Percentiles rank a stretch among this genome's conserved stretches.
phyloP scores from a whole-genome alignment of 1,140 invertebrate genomes.

The Apis dorsata region DNA sequence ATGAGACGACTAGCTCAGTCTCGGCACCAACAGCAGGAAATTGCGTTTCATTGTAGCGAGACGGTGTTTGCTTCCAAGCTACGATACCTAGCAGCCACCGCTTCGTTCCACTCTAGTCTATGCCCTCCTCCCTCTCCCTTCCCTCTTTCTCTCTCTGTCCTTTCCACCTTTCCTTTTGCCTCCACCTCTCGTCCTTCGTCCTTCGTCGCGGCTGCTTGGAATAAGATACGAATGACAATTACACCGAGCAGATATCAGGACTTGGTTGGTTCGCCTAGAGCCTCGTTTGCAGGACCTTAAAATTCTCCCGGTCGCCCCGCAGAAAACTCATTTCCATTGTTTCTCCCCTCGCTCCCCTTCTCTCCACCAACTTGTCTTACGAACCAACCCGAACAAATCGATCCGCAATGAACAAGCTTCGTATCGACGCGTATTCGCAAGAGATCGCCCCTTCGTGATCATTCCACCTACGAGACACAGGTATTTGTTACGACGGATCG shows the following conservation, averaged over 20 bases:
- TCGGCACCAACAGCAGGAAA: conserved; percentile 70
- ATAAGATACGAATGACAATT: conserved; percentile 71
- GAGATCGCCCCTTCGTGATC: not conserved
- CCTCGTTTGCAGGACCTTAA: conserved; percentile 57
- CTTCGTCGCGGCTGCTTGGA: conserved; percentile 53
- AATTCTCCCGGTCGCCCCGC: conserved; percentile 47
- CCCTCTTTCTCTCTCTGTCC: not conserved
- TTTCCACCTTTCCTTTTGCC: not conserved
- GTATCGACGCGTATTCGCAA: not conserved
- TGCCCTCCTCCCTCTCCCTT: not conserved
- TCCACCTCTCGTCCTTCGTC: conserved; percentile 32
- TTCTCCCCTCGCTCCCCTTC: not conserved
- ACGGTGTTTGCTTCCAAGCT: conserved; percentile 72
- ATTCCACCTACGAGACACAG: not conserved
- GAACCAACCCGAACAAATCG: conserved; percentile 26
- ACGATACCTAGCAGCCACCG: conserved; percentile 61
- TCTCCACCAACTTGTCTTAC: not conserved
- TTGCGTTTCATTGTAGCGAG: conserved; percentile 75
- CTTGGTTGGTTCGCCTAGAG: conserved; percentile 31
- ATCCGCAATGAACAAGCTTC: not conserved
- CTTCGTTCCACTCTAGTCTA: not conserved
- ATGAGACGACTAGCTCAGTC: conserved; percentile 68
- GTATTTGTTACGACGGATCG: not conserved
- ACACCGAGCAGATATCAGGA: conserved; percentile 63
- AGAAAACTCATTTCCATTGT: conserved; percentile 51